Evolutionary conservation across 2,113 vertebrate genomes (phyloP).

Genomic region (Mormoops blainvillei): DNA sequence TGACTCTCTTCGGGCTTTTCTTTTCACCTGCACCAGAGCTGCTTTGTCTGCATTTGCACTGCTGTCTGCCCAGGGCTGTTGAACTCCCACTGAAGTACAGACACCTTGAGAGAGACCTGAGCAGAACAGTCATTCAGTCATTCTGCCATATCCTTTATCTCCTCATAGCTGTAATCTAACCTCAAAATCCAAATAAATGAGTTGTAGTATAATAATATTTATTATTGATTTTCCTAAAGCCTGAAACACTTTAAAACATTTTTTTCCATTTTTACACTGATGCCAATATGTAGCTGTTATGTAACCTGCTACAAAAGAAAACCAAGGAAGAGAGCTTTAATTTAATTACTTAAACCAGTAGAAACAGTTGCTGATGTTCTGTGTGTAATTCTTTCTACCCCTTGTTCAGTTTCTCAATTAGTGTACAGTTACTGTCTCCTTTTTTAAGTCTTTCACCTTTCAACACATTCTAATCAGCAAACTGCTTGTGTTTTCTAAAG

Average conservation of each 20-base stretch:
- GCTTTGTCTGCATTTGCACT: not conserved
- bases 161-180: not conserved
- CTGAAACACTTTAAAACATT: not conserved
- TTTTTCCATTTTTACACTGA: not conserved
- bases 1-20: not conserved
- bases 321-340: not conserved
- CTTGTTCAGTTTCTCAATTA: not conserved
- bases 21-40: accelerated
- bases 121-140: not conserved
- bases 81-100: not conserved
- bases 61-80: not conserved
- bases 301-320: not conserved
- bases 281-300: not conserved
- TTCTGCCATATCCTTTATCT: not conserved
- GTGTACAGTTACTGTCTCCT: not conserved
- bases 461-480: not conserved
- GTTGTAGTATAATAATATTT: not conserved
- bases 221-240: not conserved
- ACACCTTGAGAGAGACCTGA: not conserved
- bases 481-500: not conserved
- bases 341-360: not conserved
- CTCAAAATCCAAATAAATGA: not conserved
- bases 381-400: not conserved
- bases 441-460: not conserved
- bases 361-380: not conserved